Evolutionary conservation across 2,113 vertebrate species (phyloP).

Genomic region (Prinia subflava): DNA sequence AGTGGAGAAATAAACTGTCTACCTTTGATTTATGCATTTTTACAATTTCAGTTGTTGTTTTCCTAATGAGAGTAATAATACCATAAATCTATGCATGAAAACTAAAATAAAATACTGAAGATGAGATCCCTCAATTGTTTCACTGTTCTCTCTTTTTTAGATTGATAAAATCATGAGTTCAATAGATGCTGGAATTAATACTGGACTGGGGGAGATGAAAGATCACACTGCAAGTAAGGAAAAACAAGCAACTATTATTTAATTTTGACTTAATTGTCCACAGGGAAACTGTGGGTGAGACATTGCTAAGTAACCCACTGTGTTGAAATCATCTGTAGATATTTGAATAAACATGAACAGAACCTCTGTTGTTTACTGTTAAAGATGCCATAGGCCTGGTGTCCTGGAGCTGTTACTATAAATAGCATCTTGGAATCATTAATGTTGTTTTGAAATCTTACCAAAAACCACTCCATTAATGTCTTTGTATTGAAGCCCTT

Average conservation of each 20-base stretch:
- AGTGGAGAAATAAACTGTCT: neutral
- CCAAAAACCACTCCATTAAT: neutral
- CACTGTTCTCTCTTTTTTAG: constrained; percentile 70
- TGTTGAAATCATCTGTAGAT: neutral
- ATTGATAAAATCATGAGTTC: constrained; percentile 99
- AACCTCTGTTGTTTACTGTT: constrained; percentile 20
- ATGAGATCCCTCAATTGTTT: neutral
- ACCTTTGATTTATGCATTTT: neutral
- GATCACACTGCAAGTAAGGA: constrained; percentile 81
- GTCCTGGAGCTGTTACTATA: constrained; percentile 28
- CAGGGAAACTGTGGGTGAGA: neutral
- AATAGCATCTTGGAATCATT: constrained; percentile 16
- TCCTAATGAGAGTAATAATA: neutral
- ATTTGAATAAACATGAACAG: constrained; percentile 8
- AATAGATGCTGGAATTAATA: constrained; percentile 91
- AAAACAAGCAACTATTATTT: neutral
- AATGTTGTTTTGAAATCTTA: constrained; percentile 24
- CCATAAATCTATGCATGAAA: neutral
- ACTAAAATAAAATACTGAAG: neutral
- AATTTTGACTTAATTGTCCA: neutral
- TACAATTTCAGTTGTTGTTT: neutral
- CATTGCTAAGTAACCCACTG: neutral
- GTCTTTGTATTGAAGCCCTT: neutral
- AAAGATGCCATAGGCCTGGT: neutral
- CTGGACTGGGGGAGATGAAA: constrained; percentile 81